A percentile compares a stretch with the other conserved stretches of the same genome.
phyloP scores from a whole-genome alignment of 2,113 vertebrate genomes.

The Pionites leucogaster region DNA sequence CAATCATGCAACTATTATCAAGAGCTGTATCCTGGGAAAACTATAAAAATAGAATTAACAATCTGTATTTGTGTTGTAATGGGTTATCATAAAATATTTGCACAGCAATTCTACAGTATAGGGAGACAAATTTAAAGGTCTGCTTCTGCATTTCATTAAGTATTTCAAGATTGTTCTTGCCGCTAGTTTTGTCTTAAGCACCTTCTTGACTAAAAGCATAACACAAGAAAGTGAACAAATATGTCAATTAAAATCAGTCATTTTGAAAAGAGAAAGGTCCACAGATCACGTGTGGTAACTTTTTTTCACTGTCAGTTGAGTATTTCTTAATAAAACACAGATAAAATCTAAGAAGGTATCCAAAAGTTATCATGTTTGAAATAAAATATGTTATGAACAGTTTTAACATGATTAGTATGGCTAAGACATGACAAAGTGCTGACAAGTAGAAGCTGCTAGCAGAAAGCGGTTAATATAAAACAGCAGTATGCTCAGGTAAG shows the following conservation, averaged over 20 bases:
- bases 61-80: background rate
- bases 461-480: background rate
- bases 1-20: background rate
- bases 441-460: background rate
- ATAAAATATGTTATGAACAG: background rate
- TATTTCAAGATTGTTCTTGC: background rate
- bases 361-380: background rate
- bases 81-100: background rate
- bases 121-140: background rate
- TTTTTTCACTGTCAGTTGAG: background rate
- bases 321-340: background rate
- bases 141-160: background rate
- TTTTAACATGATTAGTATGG: background rate
- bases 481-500: background rate
- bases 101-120: background rate
- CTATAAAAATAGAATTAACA: background rate
- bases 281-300: background rate
- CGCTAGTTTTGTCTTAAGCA: background rate
- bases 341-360: background rate
- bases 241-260: background rate
- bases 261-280: background rate
- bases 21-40: background rate
- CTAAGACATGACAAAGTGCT: background rate
- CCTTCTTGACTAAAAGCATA: background rate
- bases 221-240: background rate